Base-by-base conservation (phyloP, 1,140 invertebrate genomes). In the Solenopsis fugax region DNA sequence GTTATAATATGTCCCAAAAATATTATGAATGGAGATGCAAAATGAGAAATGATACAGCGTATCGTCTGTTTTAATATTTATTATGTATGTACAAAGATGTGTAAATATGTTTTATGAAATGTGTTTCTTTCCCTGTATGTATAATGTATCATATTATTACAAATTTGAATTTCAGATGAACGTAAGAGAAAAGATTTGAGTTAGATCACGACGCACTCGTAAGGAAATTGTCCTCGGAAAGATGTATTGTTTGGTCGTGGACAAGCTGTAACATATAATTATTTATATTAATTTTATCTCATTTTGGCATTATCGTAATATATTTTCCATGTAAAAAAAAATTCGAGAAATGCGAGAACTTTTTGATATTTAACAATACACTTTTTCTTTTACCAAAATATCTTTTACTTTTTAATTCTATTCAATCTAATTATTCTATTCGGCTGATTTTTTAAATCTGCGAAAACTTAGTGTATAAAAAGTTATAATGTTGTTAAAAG, bases 131-230 rank as follows among this genome's bases (percentile, higher is more conserved):
- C 82, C 89, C 62, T 87, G 67, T 87, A 82, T 71, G 82, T 89
- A 86, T n/a, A n/a, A n/a, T 88, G 77, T 87, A 89, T 80, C 62
- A 88, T 89, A 75, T 48, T 82, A 50, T 64, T 37, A 87, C 64
- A 71, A 85, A 82, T 87, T 91, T 60, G 52, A 73, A 73, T 85
- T 89, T 29, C 87, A 85, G 75, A 85, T 67, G 73, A 60, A 67
- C 80, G 34, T 34, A 85, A 81, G 56, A 50, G 54, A 52, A 64
- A 60, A 89, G 48, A 88, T 76, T 81, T 71, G 60, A 62, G 88
- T 96, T 93, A 97, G 92, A 97, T 97, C 62, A 97, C 96, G 87
- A 97, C 95, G 92, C 97, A 97, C 91, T 97, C 97, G 88, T 97
- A 96, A n/a, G 96, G 96, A 87, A 96, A 96, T 29, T 96, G 92